A percentile compares a stretch with the other conserved stretches of the same genome.
These are phyloP conservation scores for Cantharis nigra DNA, from an alignment of 2,888 invertebrate genomes.

Conservation along the genomic window DNA sequence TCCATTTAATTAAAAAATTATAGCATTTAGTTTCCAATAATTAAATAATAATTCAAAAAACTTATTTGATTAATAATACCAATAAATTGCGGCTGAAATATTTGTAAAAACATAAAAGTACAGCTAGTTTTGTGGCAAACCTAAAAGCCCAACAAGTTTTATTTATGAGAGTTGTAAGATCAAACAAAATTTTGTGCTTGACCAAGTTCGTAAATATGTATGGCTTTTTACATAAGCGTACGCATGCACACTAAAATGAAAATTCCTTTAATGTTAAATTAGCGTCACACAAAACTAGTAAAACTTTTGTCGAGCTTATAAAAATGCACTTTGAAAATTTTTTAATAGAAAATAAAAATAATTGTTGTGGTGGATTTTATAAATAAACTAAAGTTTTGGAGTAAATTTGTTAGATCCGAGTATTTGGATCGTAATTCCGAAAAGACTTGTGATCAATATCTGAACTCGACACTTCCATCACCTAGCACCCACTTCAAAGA, in stretches of 20 bases:
- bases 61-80: neutral
- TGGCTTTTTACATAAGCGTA: neutral
- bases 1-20: neutral
- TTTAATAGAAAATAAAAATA: neutral
- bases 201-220: neutral
- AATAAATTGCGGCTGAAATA: neutral
- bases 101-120: neutral
- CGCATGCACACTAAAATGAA: neutral
- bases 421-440: slow-evolving; percentile 14
- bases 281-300: neutral
- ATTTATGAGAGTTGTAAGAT: neutral
- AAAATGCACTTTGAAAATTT: neutral
- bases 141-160: neutral
- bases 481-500: slow-evolving; percentile 15
- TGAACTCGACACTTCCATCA: slow-evolving; percentile 18
- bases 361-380: neutral
- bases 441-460: slow-evolving; percentile 17
- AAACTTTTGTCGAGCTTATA: neutral
- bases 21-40: neutral
- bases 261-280: neutral
- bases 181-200: neutral
- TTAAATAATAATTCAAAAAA: neutral
- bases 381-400: neutral
- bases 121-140: neutral
- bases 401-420: slow-evolving; percentile 13